These are phyloP conservation scores for Habrosyne pyritoides DNA, from an alignment of 2,888 invertebrate species.

Conservation along the genomic window DNA sequence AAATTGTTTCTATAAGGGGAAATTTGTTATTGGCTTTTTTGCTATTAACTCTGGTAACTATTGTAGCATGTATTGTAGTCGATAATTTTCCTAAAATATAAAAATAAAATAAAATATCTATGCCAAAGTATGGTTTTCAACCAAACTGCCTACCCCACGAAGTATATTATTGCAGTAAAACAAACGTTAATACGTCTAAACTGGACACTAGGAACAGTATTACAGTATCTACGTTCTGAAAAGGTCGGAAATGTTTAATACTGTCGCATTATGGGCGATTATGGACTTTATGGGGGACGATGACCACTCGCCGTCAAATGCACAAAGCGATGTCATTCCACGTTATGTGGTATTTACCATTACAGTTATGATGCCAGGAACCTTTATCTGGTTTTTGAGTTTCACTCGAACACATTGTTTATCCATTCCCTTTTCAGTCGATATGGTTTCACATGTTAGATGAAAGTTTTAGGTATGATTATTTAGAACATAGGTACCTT, in stretches of 20 bases:
- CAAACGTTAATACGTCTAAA: neutral
- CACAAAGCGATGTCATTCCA: conserved; percentile 6
- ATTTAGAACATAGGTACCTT: too few relatives aligned
- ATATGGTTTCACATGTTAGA: neutral
- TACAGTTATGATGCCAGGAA: conserved; percentile 19
- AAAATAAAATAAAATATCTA: too few relatives aligned
- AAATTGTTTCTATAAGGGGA: too few relatives aligned
- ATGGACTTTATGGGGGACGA: conserved; percentile 22
- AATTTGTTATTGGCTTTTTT: too few relatives aligned
- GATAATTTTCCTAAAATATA: too few relatives aligned
- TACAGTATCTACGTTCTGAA: conserved; percentile 17
- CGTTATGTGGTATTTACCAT: conserved; percentile 7
- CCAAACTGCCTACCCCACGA: neutral
- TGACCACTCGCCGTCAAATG: conserved; percentile 21
- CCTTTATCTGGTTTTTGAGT: conserved; percentile 5
- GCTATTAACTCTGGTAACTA: too few relatives aligned
- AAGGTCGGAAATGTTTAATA: conserved; percentile 35
- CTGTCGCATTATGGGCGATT: conserved; percentile 27
- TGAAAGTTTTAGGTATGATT: neutral
- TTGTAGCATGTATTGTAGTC: too few relatives aligned
- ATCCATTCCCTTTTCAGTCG: neutral
- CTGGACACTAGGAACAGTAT: neutral
- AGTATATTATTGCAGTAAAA: neutral
- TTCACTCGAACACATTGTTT: conserved; percentile 6
- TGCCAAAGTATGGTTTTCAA: neutral